Percentiles rank a stretch among this genome's conserved stretches.
Evolutionary conservation across 2,888 invertebrate species (phyloP).

Genomic region (Tenthredo scrophulariae): DNA sequence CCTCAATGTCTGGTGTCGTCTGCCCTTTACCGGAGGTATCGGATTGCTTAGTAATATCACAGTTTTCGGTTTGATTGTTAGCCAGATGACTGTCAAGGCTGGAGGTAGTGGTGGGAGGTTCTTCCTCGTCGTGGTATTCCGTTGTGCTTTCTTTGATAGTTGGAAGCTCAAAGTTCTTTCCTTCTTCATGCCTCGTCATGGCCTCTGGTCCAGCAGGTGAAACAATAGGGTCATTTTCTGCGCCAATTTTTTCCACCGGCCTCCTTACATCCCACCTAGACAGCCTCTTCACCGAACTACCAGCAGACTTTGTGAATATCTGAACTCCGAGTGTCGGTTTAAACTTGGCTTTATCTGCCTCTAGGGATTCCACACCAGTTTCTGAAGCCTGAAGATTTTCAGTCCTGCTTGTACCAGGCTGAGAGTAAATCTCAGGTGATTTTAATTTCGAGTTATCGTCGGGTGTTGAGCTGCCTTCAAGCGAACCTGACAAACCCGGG

Average conservation of each 20-base stretch:
- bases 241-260: conserved; percentile 66
- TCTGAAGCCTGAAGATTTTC: conserved; percentile 57
- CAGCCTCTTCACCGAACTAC: conserved; percentile 69
- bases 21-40: background rate
- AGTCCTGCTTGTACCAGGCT: conserved; percentile 59
- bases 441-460: conserved; percentile 56
- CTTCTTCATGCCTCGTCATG: background rate
- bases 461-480: conserved; percentile 62
- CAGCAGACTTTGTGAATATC: conserved; percentile 67
- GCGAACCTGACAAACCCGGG: conserved; percentile 62
- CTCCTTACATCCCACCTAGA: conserved; percentile 79
- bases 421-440: conserved; percentile 64
- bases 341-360: conserved; percentile 69
- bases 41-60: conserved; percentile 40
- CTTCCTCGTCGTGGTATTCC: background rate
- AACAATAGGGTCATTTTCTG: conserved; percentile 45
- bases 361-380: conserved; percentile 51
- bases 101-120: background rate
- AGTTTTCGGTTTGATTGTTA: conserved; percentile 17
- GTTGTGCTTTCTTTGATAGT: background rate
- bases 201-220: background rate
- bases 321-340: conserved; percentile 76
- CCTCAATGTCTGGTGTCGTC: background rate
- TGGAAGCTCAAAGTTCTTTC: background rate
- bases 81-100: background rate